Evolutionary conservation across 2,888 invertebrate genomes (phyloP).

Genomic region (Dyspetes luteomarginatus): DNA sequence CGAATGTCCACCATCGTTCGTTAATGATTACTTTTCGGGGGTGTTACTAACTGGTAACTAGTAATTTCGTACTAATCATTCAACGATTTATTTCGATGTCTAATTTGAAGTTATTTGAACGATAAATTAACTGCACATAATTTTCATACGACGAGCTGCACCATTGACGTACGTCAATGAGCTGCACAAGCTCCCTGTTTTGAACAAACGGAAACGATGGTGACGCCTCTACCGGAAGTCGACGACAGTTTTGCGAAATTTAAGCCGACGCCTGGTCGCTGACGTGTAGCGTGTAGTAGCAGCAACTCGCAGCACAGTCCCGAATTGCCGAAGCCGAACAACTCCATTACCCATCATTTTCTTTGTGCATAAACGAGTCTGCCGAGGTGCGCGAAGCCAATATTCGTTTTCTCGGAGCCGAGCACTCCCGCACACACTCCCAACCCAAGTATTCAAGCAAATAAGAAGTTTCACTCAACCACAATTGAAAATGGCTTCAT

Average conservation of each 20-base stretch:
- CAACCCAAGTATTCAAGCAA: too few relatives aligned
- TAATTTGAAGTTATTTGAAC: too few relatives aligned
- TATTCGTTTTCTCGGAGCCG: neutral
- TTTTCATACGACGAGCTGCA: too few relatives aligned
- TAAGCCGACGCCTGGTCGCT: constrained; percentile 53
- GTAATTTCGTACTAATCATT: too few relatives aligned
- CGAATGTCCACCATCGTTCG: too few relatives aligned
- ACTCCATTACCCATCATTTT: neutral
- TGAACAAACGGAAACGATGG: constrained; percentile 51
- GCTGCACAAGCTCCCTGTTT: neutral
- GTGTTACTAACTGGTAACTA: too few relatives aligned
- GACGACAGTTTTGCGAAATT: constrained; percentile 28
- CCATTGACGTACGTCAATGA: neutral
- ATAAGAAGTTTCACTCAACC: constrained; percentile 22
- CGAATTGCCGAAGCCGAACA: neutral
- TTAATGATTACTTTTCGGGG: too few relatives aligned
- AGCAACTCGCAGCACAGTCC: too few relatives aligned
- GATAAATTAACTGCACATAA: too few relatives aligned
- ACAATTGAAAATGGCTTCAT: constrained; percentile 49
- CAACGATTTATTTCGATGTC: too few relatives aligned
- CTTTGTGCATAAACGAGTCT: neutral
- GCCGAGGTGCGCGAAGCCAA: neutral
- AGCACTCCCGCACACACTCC: constrained; percentile 7
- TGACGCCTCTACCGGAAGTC: constrained; percentile 47
- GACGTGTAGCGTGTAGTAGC: constrained; percentile 16